These are phyloP conservation scores for Alfaro cultratus DNA, from an alignment of 2,797 vertebrate species.

Conservation along the genomic window DNA sequence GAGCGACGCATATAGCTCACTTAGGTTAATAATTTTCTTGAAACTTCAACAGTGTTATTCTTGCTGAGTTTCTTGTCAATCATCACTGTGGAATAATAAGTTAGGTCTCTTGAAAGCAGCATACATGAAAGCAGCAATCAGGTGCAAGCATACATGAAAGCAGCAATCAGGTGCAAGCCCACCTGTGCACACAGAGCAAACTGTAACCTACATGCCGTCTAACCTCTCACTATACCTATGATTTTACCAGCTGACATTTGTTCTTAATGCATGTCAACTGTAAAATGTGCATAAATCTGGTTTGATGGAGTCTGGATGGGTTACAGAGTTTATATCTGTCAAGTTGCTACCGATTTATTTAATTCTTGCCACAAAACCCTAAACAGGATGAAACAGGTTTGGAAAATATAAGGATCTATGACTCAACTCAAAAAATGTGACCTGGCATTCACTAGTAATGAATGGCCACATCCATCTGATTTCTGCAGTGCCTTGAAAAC, in stretches of 20 bases:
- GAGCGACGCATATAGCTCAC: neutral
- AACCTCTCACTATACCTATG: conserved; percentile 7
- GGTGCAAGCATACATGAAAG: neutral
- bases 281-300: conserved; percentile 31
- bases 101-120: conserved; percentile 2
- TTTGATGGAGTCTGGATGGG: conserved; percentile 14
- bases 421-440: neutral
- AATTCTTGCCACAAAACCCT: neutral
- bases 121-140: neutral
- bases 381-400: neutral
- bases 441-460: neutral
- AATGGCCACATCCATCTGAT: neutral
- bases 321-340: neutral
- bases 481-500: neutral
- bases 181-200: conserved; percentile 26
- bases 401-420: neutral
- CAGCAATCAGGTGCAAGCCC: neutral
- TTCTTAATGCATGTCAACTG: conserved; percentile 8
- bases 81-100: conserved; percentile 15
- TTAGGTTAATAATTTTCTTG: neutral
- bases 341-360: neutral
- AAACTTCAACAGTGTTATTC: conserved; percentile 2
- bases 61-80: conserved; percentile 22
- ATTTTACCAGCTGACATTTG: conserved; percentile 5
- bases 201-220: conserved; percentile 16